phyloP scores from a whole-genome alignment of 2,113 vertebrate genomes.

The Centropus bengalensis region DNA sequence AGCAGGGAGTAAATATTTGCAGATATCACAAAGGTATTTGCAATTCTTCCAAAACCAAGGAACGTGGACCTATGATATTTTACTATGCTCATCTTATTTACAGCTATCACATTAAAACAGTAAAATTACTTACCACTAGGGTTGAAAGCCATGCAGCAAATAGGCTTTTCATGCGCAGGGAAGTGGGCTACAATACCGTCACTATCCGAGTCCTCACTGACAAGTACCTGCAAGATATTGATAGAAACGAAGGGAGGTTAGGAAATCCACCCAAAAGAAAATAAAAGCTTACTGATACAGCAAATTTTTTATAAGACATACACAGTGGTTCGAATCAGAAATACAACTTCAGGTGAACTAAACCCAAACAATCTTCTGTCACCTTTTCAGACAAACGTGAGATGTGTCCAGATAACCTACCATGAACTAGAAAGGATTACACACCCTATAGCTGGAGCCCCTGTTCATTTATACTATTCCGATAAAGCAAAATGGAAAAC shows the following conservation, averaged over 20 bases:
- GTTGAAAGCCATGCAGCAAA: constrained; percentile 98
- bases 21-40: fast-evolving
- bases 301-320: fast-evolving
- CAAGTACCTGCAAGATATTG: constrained; percentile 82
- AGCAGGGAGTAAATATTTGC: neutral
- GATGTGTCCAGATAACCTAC: fast-evolving
- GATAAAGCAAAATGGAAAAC: neutral
- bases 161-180: constrained; percentile 97
- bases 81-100: neutral
- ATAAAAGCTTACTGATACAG: fast-evolving
- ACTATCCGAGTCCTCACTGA: constrained; percentile 95
- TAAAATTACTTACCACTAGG: constrained; percentile 86
- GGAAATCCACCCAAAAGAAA: neutral
- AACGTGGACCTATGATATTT: neutral
- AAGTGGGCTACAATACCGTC: constrained; percentile 98
- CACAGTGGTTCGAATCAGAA: neutral
- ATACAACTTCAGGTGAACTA: fast-evolving
- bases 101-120: neutral
- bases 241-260: neutral
- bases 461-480: neutral
- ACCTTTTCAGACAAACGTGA: neutral
- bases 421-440: neutral
- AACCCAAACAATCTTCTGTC: neutral
- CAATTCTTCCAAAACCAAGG: neutral
- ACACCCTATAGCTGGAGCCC: neutral